Percentiles rank a stretch among this genome's conserved stretches.
These are phyloP conservation scores for Synergus gifuensis DNA, from an alignment of 2,888 invertebrate genomes.

Conservation along the genomic window DNA sequence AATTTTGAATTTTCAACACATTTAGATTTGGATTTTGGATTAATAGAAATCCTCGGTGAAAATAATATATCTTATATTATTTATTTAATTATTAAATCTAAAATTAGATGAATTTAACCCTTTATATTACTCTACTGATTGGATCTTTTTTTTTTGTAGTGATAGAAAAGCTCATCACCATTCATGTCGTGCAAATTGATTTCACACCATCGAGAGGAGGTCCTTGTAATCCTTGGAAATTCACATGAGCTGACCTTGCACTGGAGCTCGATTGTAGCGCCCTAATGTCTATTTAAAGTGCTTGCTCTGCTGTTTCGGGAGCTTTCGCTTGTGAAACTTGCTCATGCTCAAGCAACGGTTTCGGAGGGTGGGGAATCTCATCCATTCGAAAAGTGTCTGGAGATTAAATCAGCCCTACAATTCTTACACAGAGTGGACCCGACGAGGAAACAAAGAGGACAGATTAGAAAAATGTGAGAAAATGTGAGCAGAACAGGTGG, in stretches of 20 bases:
- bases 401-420: background rate
- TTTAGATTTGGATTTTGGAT: too few relatives aligned
- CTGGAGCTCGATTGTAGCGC: conserved; percentile 25
- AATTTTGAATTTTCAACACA: too few relatives aligned
- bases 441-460: conserved; percentile 2
- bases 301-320: conserved; percentile 35
- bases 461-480: conserved; percentile 27
- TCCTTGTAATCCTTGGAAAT: conserved; percentile 20
- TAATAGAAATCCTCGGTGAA: too few relatives aligned
- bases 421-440: background rate
- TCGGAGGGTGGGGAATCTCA: conserved; percentile 27
- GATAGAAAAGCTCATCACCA: background rate
- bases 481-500: conserved; percentile 17
- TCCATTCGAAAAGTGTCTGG: conserved; percentile 2
- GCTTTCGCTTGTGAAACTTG: conserved; percentile 34
- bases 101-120: background rate
- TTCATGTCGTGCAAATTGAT: background rate
- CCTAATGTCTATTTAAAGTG: conserved; percentile 37
- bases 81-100: background rate
- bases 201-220: background rate
- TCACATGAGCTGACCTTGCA: conserved; percentile 36
- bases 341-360: conserved; percentile 36
- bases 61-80: too few relatives aligned
- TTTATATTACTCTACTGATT: background rate
- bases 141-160: background rate